Evolutionary conservation across 2,113 vertebrate species (phyloP), one percentile per base, ranked within the genome.

Genomic region (Plecturocebus donacophilus): DNA sequence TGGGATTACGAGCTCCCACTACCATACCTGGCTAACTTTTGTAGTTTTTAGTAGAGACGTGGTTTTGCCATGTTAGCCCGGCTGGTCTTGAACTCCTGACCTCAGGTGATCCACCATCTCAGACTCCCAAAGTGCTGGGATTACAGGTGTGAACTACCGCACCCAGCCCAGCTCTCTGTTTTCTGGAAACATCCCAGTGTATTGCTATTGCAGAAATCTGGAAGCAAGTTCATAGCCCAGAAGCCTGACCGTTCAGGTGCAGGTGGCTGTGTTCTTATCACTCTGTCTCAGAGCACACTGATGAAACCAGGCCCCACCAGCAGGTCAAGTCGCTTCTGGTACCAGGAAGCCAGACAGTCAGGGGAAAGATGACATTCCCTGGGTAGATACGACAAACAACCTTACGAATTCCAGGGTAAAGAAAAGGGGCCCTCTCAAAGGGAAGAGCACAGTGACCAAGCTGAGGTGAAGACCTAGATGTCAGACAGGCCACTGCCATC

Each of bases 301-400:
- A 32, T 0, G 2, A n/a, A 38, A 19, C 0, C 0, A 7, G 1
- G 5, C 49, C 47, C 45, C 35, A 30, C 9, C 8, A 1, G 56
- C 16, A 20, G 35, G 5, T 38, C 30, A 64, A 80, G 54, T 71
- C 23, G 17, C 84, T 83, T 81, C 49, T 54, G 70, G 30, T 35
- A 17, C 49, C 73, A 40, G 77, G 42, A 58, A 47, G 3, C 58
- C 6, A 90, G 23, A 35, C 0, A 21, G 19, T 38, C 32, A 68
- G 64, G 17, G 45, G 56, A 14, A 58, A 89, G 19, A 13, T 16
- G 6, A 47, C 27, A 10, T 30, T 71, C 38, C 21, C 23, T 6
- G 66, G 19, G 49, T n/a, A 17, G 56, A 52, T 58, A 38, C 71
- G 87, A n/a, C 56, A 45, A 42, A 45, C 4, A 75, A 54, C n/a